Percentiles rank a stretch among this genome's conserved stretches.
Conservation (phyloP, 2,113 vertebrate genomes). For the Saguinus midas region DNA sequence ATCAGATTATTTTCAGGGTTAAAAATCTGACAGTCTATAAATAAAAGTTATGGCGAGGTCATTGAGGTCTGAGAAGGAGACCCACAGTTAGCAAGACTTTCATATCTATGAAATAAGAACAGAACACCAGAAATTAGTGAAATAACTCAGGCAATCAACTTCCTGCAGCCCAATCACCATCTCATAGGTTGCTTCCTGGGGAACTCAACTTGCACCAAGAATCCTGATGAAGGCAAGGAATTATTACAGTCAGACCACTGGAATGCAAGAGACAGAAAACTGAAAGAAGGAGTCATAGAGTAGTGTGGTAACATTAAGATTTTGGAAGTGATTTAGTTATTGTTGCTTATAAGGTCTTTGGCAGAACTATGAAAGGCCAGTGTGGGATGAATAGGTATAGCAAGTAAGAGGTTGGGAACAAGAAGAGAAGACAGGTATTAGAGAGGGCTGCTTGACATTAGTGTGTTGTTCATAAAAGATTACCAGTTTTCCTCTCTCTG, state of each 20-base stretch:
- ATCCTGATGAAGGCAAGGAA: neutral
- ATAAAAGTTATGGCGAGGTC: slow-evolving; percentile 18
- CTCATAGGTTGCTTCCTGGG: neutral
- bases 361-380: rapidly evolving
- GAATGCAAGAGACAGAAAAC: neutral
- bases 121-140: neutral
- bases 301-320: neutral
- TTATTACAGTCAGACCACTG: neutral
- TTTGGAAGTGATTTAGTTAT: neutral
- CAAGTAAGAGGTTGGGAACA: neutral
- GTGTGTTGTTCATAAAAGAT: neutral
- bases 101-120: neutral
- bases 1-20: neutral
- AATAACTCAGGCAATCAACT: neutral
- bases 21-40: slow-evolving; percentile 23
- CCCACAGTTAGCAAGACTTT: neutral
- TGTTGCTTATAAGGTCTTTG: neutral
- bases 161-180: neutral
- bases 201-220: neutral
- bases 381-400: neutral
- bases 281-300: neutral
- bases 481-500: neutral
- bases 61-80: neutral
- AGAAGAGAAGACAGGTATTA: neutral
- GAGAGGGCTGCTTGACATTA: neutral